Percentiles rank a stretch among this genome's conserved stretches.
Conservation (phyloP, 2,797 vertebrate species). For the Amblyraja radiata region DNA sequence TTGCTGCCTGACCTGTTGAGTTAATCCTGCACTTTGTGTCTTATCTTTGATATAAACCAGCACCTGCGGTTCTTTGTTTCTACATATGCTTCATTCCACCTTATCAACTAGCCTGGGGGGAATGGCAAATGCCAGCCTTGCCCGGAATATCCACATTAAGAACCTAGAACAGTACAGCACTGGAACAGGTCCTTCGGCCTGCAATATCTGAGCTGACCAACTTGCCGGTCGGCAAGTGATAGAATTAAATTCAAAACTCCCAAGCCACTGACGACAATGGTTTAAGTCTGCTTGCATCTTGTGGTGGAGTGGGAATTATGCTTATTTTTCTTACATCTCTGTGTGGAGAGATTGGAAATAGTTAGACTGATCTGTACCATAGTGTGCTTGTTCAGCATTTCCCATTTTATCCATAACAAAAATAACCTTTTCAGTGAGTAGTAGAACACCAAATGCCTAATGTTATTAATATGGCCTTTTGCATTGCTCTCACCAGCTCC, state of each 20-base stretch:
- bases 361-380: neutral
- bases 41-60: too few relatives aligned
- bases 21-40: too few relatives aligned
- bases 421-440: neutral
- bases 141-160: neutral
- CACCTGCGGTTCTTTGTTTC: too few relatives aligned
- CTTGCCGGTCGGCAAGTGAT: too few relatives aligned
- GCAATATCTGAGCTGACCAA: too few relatives aligned
- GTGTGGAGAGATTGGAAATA: neutral
- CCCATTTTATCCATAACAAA: neutral
- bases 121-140: neutral
- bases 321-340: neutral
- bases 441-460: neutral
- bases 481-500: neutral
- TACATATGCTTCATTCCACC: too few relatives aligned
- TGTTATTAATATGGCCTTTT: neutral
- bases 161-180: too few relatives aligned
- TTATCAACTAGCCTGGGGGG: neutral
- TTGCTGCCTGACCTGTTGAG: too few relatives aligned
- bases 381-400: neutral
- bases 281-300: neutral
- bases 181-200: too few relatives aligned
- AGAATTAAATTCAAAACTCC: neutral
- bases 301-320: neutral
- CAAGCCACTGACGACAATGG: neutral